Percentiles rank a stretch among this genome's conserved stretches.
Evolutionary conservation across 2,113 vertebrate species (phyloP).

Genomic region (Mystacornis crossleyi): DNA sequence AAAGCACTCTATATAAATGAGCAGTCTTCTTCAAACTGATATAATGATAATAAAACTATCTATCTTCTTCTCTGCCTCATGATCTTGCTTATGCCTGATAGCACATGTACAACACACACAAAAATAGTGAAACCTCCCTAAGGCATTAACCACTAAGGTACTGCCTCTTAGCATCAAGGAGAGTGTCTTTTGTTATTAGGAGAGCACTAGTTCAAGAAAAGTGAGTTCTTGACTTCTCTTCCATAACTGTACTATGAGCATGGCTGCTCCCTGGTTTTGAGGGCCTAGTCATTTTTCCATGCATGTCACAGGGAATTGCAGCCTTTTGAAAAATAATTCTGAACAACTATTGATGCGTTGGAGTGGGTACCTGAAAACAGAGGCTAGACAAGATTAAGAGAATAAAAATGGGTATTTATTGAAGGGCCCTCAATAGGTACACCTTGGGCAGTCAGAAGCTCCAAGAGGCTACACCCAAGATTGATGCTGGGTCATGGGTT

Average conservation of each 20-base stretch:
- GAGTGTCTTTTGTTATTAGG: not conserved
- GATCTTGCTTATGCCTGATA: not conserved
- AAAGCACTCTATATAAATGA: not conserved
- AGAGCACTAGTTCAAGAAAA: not conserved
- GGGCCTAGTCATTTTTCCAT: not conserved
- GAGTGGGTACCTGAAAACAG: not conserved
- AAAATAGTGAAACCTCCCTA: not conserved
- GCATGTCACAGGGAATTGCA: not conserved
- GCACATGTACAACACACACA: not conserved
- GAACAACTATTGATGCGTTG: not conserved
- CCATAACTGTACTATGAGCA: not conserved
- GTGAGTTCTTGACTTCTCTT: not conserved
- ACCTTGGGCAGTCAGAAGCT: not conserved
- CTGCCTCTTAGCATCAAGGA: not conserved
- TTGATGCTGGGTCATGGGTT: not conserved
- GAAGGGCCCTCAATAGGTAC: not conserved
- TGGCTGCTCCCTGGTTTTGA: not conserved
- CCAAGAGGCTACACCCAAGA: not conserved
- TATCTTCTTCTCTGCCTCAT: not conserved
- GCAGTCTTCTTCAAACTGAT: not conserved
- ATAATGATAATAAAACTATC: not conserved
- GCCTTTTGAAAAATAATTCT: not conserved
- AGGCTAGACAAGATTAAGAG: not conserved
- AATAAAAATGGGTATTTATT: not conserved
- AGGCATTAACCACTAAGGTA: not conserved